Conservation (phyloP, 92 coral and sea anemone species). For the Parazoanthus darwini region DNA sequence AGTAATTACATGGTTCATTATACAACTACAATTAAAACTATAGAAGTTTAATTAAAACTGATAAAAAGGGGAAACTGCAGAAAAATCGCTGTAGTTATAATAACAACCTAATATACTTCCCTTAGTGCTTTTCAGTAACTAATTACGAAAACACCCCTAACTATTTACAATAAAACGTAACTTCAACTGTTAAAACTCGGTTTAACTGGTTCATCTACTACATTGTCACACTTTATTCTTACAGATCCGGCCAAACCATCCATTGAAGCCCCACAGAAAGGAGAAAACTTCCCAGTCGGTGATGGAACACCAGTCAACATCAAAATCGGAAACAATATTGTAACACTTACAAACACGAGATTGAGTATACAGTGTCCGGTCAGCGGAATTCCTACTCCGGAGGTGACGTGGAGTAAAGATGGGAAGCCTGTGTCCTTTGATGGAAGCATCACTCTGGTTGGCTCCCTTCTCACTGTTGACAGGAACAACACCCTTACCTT, state of each 20-base stretch:
- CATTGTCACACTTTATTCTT: neutral
- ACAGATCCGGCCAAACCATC: conserved; percentile 29
- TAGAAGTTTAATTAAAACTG: no score
- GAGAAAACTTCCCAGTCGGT: conserved; percentile 25
- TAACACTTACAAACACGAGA: conserved; percentile 44
- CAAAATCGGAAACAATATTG: conserved; percentile 45
- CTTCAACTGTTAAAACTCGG: no score
- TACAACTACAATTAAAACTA: no score
- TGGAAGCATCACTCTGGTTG: conserved; percentile 37
- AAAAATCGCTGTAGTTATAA: no score
- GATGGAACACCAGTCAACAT: conserved; percentile 39
- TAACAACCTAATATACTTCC: no score
- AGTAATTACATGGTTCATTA: no score
- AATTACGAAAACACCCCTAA: no score
- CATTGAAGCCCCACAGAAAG: neutral
- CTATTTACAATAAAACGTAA: no score
- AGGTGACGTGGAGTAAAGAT: conserved; percentile 62
- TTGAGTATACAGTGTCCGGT: conserved; percentile 42
- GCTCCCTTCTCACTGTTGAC: conserved; percentile 25
- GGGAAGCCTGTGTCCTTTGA: conserved; percentile 47
- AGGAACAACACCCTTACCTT: conserved; percentile 64
- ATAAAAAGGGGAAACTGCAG: no score
- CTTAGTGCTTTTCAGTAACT: no score
- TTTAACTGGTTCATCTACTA: neutral
- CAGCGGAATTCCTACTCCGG: conserved; percentile 52